phyloP scores from a whole-genome alignment of 2,113 vertebrate species.

The Sturnira hondurensis region DNA sequence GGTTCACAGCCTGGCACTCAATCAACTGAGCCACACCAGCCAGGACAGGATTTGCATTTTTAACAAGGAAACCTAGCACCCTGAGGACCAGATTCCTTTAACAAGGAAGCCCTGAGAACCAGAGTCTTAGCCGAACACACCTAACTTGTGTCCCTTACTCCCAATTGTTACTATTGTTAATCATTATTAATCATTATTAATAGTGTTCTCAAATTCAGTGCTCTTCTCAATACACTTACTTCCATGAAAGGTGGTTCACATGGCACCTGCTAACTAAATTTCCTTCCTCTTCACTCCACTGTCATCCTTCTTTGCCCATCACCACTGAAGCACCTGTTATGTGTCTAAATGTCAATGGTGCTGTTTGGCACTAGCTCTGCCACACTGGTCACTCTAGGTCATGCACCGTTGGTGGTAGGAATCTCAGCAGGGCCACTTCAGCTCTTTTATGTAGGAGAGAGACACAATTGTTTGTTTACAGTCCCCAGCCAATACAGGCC shows the following conservation, averaged over 20 bases:
- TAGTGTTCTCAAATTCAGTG: background rate
- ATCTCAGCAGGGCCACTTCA: background rate
- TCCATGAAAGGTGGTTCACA: background rate
- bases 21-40: no score
- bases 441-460: fast-evolving
- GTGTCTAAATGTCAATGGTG: background rate
- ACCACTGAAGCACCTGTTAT: fast-evolving
- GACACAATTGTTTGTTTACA: background rate
- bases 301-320: background rate
- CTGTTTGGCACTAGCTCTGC: no score
- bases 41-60: background rate
- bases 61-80: background rate
- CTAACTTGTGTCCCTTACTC: background rate
- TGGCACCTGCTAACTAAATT: background rate
- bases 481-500: background rate
- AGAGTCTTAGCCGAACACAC: background rate
- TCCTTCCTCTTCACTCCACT: background rate
- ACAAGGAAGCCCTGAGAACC: background rate
- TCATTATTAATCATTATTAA: background rate
- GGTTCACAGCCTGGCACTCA: no score
- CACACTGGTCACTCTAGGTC: fast-evolving
- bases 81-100: background rate
- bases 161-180: no score
- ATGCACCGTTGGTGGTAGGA: no score
- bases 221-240: background rate